Percentiles rank a stretch among this genome's conserved stretches.
Conservation (phyloP, 2,113 vertebrate species). For the Campylomormyrus numenius region DNA sequence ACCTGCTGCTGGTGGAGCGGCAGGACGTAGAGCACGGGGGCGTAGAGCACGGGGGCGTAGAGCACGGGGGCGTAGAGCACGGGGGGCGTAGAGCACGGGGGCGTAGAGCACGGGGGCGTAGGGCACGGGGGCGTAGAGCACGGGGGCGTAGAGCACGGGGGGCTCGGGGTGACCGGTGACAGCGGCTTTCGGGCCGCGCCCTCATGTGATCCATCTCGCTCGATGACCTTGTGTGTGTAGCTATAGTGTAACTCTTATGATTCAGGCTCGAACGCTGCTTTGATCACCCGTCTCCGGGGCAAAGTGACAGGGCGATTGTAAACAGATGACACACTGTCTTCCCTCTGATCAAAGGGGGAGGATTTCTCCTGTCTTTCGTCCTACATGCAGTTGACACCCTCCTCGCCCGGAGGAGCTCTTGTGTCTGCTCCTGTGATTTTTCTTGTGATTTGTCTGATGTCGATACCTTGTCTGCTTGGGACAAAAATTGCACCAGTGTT, state of each 20-base stretch:
- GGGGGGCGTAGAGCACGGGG: not conserved
- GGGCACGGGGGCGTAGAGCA: not conserved
- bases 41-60: not conserved
- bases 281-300: conserved; percentile 9
- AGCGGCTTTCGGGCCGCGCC: not conserved
- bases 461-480: not conserved
- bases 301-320: not conserved
- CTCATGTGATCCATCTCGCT: not conserved
- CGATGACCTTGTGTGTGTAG: not conserved
- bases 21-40: not conserved
- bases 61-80: too few species aligned
- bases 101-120: not conserved
- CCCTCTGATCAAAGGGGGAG: conserved; percentile 26
- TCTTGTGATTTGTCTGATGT: not conserved
- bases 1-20: not conserved
- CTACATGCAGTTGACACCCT: not conserved
- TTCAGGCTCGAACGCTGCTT: not conserved
- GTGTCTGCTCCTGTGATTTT: not conserved
- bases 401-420: not conserved
- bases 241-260: conserved; percentile 9
- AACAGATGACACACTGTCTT: conserved; percentile 22
- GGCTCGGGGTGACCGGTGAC: not conserved
- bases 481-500: not conserved
- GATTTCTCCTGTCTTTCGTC: conserved; percentile 15
- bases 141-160: not conserved